These are phyloP conservation scores for Emmelina monodactyla DNA, from an alignment of 2,888 invertebrate genomes.

Conservation along the genomic window DNA sequence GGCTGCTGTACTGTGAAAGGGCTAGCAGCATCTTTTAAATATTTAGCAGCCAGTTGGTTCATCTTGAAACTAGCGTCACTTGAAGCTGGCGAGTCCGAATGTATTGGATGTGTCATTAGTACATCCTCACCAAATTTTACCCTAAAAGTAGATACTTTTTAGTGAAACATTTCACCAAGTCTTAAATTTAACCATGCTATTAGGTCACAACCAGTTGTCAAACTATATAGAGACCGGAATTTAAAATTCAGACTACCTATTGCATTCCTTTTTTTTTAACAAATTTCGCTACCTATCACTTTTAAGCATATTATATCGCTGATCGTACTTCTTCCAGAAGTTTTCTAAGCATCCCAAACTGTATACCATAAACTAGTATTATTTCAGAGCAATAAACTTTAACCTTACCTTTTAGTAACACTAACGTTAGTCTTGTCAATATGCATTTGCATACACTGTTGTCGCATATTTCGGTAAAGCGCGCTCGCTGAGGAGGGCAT, in stretches of 20 bases:
- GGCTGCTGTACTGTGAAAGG: slow-evolving; percentile 18
- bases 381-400: too few species aligned
- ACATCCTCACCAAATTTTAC: slow-evolving; percentile 58
- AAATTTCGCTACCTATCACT: too few species aligned
- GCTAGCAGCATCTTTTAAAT: slow-evolving; percentile 27
- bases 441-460: slow-evolving; percentile 53
- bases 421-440: slow-evolving; percentile 56
- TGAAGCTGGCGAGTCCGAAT: slow-evolving; percentile 23
- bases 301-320: too few species aligned
- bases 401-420: slow-evolving; percentile 49
- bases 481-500: slow-evolving; percentile 58
- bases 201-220: too few species aligned
- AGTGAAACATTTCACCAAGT: too few species aligned
- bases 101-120: slow-evolving; percentile 30
- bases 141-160: slow-evolving; percentile 25
- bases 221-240: too few species aligned
- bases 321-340: too few species aligned
- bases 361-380: too few species aligned
- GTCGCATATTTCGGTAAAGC: slow-evolving; percentile 38
- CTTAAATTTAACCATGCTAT: too few species aligned
- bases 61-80: slow-evolving; percentile 57
- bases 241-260: too few species aligned
- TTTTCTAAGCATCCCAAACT: too few species aligned
- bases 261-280: too few species aligned
- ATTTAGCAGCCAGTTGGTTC: slow-evolving; percentile 58